These are phyloP conservation scores for Fundulus diaphanus DNA, from an alignment of 2,797 vertebrate species.

Conservation along the genomic window DNA sequence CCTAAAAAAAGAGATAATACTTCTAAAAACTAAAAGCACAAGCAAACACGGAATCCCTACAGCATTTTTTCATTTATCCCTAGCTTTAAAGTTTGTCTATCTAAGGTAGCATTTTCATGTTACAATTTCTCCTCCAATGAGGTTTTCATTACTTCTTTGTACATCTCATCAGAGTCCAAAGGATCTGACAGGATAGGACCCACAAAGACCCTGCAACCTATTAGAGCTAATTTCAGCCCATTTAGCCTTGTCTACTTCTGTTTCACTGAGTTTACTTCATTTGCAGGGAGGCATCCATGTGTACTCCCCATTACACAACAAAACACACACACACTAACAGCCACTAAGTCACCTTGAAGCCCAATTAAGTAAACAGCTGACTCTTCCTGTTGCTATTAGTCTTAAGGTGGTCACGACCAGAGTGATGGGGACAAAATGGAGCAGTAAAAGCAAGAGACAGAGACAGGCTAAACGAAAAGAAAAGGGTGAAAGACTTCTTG, in stretches of 20 bases:
- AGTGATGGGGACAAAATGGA: slow-evolving; percentile 51
- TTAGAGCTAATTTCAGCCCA: slow-evolving; percentile 74
- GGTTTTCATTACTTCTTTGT: slow-evolving; percentile 51
- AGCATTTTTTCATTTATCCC: slow-evolving; percentile 9
- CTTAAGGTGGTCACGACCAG: slow-evolving; percentile 31
- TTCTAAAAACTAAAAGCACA: slow-evolving; percentile 9
- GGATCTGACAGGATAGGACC: slow-evolving; percentile 56
- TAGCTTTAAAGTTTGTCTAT: slow-evolving; percentile 26
- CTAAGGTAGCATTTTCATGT: slow-evolving; percentile 19
- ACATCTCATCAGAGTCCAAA: slow-evolving; percentile 50
- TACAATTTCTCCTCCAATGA: slow-evolving; percentile 19
- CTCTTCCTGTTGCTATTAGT: slow-evolving; percentile 69
- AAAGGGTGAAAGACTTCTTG: slow-evolving; percentile 69
- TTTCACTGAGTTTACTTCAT: slow-evolving; percentile 74
- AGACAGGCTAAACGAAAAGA: slow-evolving; percentile 54
- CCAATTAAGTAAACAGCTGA: slow-evolving; percentile 71
- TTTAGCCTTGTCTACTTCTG: slow-evolving; percentile 69
- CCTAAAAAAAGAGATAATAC: slow-evolving; percentile 7
- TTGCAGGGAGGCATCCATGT: slow-evolving; percentile 59
- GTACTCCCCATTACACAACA: slow-evolving; percentile 30
- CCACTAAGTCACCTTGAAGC: slow-evolving; percentile 73
- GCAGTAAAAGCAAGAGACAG: slow-evolving; percentile 43
- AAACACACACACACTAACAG: slow-evolving; percentile 37
- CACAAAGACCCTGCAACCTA: slow-evolving; percentile 55
- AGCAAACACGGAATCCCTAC: neutral